Base-by-base conservation (phyloP, 2,888 invertebrate genomes). In the Drosophila borborema region DNA sequence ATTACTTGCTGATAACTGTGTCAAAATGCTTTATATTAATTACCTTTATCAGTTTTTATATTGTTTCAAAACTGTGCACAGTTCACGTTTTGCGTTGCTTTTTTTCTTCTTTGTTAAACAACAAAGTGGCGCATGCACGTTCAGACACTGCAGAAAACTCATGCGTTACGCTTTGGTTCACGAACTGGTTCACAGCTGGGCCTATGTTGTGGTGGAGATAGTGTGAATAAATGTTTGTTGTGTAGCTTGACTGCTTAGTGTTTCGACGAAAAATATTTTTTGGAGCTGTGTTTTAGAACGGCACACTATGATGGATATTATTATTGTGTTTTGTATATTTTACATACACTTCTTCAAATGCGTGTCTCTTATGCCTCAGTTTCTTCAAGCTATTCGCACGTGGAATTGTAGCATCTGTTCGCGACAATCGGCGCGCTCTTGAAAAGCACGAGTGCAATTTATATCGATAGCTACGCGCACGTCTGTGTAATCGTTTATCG, bases 21-120 rank as follows among this genome's bases (percentile, higher is more conserved):
- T 41, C 56, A 38, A 58, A n/a, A 5, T 41, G 61, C 40, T 8
- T 58, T 41, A 46, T 66, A 72, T 79, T 71, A 60, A 66, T 71
- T 85, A 89, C 89, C 85, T 85, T 83, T 86, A 86, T 81, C 66
- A 74, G 72, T 79, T 70, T 74, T 64, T 54, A 60, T 53, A 55
- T 71, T 80, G 59, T 65, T 70, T 71, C 54, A 62, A 69, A 31
- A 69, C 28, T 54, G 54, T 68, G 66, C 61, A 64, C 56, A 79
- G 53, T 86, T 86, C 81, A 84, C 88, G 84, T 88, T 84, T 73
- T 61, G 55, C 70, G 65, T 76, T 68, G 68, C 58, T 68, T 80
- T 72, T 80, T 81, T 70, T 62, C 66, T 83, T 72, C 83, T 86
- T 84, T 84, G 83, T 86, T 83, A 81, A 77, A 54, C 74, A 78